phyloP scores from a whole-genome alignment of 2,113 vertebrate species.

The Propithecus coquereli region DNA sequence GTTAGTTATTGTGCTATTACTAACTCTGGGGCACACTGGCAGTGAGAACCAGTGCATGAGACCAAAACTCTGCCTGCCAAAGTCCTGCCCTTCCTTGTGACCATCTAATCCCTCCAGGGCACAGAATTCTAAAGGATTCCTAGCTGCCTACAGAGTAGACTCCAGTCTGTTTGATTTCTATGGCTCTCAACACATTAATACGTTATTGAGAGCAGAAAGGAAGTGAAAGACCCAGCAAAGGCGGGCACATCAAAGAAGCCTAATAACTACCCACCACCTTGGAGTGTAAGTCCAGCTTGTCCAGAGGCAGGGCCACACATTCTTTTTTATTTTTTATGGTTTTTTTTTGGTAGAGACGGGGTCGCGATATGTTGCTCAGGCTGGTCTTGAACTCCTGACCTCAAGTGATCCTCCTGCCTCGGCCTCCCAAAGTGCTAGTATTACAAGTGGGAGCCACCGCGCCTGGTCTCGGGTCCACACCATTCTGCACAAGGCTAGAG shows the following conservation, averaged over 20 bases:
- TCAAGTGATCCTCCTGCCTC: no score
- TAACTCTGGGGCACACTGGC: not conserved
- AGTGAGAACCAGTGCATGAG: not conserved
- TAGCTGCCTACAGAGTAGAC: not conserved
- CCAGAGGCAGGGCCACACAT: not conserved
- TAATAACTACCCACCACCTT: rapidly evolving
- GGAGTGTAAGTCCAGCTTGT: rapidly evolving
- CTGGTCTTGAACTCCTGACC: no score
- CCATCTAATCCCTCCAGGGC: not conserved
- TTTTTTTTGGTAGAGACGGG: no score
- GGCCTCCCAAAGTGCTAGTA: no score
- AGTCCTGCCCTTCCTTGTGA: not conserved
- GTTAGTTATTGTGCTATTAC: rapidly evolving
- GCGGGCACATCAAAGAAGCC: rapidly evolving
- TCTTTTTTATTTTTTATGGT: not conserved
- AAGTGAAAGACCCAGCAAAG: not conserved
- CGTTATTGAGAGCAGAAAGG: not conserved
- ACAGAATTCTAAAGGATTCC: not conserved
- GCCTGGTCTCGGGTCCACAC: not conserved
- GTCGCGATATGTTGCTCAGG: no score
- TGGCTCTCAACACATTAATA: rapidly evolving
- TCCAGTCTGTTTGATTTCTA: not conserved
- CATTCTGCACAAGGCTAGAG: not conserved
- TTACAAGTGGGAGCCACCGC: no score
- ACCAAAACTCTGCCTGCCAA: not conserved